These are phyloP conservation scores for Drepana falcataria DNA, from an alignment of 2,888 invertebrate species.

Conservation along the genomic window DNA sequence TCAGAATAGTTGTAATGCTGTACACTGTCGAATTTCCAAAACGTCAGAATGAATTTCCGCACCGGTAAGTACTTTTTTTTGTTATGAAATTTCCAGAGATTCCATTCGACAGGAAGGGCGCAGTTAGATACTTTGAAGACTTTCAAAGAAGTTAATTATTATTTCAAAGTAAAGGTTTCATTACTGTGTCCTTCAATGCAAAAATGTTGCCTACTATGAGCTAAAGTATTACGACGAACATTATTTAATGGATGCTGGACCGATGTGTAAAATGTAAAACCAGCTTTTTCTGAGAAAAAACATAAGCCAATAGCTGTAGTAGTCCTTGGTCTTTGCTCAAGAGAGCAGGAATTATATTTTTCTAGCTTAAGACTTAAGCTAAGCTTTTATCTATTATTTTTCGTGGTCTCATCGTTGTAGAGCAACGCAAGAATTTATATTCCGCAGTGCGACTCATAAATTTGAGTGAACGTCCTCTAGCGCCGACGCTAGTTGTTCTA, in stretches of 20 bases:
- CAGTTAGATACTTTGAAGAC: background rate
- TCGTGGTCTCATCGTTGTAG: constrained; percentile 50
- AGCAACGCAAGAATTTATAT: constrained; percentile 68
- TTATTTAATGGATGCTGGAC: no score
- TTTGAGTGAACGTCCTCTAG: constrained; percentile 64
- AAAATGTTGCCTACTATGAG: no score
- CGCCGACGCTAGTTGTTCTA: constrained; percentile 59
- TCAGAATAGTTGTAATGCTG: no score
- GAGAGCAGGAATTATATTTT: no score
- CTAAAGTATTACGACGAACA: no score
- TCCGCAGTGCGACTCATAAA: constrained; percentile 77
- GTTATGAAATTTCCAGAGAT: constrained; percentile 22
- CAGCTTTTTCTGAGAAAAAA: no score
- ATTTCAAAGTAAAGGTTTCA: background rate
- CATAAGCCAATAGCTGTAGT: no score
- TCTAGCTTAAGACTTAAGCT: no score
- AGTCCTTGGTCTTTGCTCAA: no score
- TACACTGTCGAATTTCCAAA: constrained; percentile 9
- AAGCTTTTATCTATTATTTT: constrained; percentile 27
- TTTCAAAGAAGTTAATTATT: background rate
- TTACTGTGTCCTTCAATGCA: no score
- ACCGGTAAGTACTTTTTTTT: constrained; percentile 18
- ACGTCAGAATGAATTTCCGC: constrained; percentile 19
- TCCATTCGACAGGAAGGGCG: background rate
- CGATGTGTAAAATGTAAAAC: no score